Evolutionary conservation across 2,888 invertebrate species (phyloP).

Genomic region (Phengaris arion): DNA sequence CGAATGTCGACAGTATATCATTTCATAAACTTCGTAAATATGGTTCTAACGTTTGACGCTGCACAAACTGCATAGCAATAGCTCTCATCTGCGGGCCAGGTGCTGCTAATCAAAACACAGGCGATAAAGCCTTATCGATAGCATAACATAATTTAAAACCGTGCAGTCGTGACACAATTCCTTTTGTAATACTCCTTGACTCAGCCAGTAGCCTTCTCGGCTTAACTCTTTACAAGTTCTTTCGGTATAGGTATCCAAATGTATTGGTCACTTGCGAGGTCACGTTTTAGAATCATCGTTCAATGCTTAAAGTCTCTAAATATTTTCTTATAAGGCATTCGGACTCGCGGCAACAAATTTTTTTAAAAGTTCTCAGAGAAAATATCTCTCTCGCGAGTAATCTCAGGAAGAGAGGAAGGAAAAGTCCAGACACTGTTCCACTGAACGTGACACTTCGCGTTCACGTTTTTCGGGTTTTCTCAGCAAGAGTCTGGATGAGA

Average conservation of each 20-base stretch:
- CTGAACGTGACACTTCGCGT: no score
- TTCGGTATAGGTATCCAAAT: background rate
- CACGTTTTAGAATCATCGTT: no score
- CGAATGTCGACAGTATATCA: slow-evolving; percentile 1
- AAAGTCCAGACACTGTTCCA: no score
- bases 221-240: background rate
- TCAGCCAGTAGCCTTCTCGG: background rate
- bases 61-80: slow-evolving; percentile 53
- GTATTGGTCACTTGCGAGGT: background rate
- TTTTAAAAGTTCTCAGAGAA: no score
- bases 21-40: slow-evolving; percentile 2
- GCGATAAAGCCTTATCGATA: slow-evolving; percentile 27
- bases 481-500: background rate
- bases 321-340: no score
- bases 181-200: background rate
- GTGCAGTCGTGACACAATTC: slow-evolving; percentile 15
- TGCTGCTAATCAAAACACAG: slow-evolving; percentile 56
- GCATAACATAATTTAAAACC: slow-evolving; percentile 35
- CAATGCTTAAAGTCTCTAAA: no score
- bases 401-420: no score
- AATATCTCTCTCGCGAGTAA: no score
- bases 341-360: no score
- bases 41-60: slow-evolving; percentile 45
- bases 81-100: slow-evolving; percentile 57
- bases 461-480: background rate